A percentile compares a stretch with the other conserved stretches of the same genome.
Evolutionary conservation across 2,113 vertebrate species (phyloP).

Genomic region (Tor tambroides): DNA sequence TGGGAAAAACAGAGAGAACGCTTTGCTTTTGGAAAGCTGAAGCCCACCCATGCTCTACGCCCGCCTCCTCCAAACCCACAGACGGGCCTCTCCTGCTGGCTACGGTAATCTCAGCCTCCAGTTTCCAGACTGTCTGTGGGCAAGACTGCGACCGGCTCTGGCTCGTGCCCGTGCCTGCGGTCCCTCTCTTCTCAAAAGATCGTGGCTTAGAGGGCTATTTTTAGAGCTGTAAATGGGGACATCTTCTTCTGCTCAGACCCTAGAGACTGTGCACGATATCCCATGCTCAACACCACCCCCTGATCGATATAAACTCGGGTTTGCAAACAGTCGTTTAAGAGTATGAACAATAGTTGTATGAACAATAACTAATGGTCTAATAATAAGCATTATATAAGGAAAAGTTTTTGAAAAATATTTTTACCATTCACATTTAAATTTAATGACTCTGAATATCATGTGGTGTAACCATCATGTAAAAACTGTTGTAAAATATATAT

Average conservation of each 20-base stretch:
- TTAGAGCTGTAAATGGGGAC: slow-evolving; percentile 68
- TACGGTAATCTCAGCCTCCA: slow-evolving; percentile 4
- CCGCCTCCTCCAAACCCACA: neutral
- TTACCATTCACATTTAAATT: neutral
- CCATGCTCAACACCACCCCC: neutral
- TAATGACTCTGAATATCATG: neutral
- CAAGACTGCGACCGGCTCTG: slow-evolving; percentile 1
- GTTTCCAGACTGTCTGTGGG: neutral
- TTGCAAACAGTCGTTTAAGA: neutral
- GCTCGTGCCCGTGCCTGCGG: neutral
- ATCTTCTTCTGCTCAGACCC: slow-evolving; percentile 49
- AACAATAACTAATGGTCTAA: neutral
- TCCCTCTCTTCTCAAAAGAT: slow-evolving; percentile 34
- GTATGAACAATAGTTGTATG: no score
- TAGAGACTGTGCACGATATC: slow-evolving; percentile 48
- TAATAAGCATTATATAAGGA: neutral
- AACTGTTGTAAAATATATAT: no score
- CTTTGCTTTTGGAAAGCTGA: neutral
- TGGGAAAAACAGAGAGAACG: neutral
- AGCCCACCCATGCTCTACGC: neutral
- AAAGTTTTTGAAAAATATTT: neutral
- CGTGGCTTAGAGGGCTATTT: slow-evolving; percentile 60
- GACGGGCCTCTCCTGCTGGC: neutral
- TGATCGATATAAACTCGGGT: neutral
- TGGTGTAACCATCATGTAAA: neutral